phyloP scores from a whole-genome alignment of 2,113 vertebrate genomes.

The Pycnonotus jocosus region DNA sequence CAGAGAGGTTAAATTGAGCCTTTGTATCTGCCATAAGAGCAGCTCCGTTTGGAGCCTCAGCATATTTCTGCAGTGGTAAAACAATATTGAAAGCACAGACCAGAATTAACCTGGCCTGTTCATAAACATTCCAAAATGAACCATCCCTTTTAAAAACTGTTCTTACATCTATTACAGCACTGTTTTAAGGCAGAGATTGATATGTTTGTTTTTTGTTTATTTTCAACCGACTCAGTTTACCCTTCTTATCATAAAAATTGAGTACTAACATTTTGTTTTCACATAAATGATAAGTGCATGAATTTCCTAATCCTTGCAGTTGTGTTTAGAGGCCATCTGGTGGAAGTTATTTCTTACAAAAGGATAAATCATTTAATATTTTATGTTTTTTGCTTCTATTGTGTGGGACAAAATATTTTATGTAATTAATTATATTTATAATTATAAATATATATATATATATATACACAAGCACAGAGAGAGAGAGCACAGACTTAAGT shows the following conservation, averaged over 20 bases:
- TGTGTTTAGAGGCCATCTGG: constrained; percentile 23
- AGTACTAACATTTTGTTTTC: background rate
- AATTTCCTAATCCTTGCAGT: background rate
- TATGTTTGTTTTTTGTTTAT: background rate
- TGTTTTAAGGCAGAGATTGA: background rate
- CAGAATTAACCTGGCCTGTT: background rate
- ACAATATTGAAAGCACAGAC: background rate
- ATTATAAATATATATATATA: too few species aligned
- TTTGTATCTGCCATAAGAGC: background rate
- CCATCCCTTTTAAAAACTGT: background rate
- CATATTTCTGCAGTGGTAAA: background rate
- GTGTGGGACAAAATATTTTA: background rate
- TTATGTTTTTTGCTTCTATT: background rate
- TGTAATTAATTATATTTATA: background rate
- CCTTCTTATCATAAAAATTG: background rate
- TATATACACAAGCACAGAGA: too few species aligned
- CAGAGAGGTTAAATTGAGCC: background rate
- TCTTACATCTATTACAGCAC: background rate
- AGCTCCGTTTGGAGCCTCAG: background rate
- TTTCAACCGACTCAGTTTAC: background rate
- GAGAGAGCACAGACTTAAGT: background rate
- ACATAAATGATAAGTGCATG: background rate
- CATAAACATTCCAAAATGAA: background rate
- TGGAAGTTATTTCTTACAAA: background rate
- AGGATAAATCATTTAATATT: background rate